Percentiles rank a stretch among this genome's conserved stretches.
Conservation (phyloP, 1,140 invertebrate species). For the Caerostris darwini region DNA sequence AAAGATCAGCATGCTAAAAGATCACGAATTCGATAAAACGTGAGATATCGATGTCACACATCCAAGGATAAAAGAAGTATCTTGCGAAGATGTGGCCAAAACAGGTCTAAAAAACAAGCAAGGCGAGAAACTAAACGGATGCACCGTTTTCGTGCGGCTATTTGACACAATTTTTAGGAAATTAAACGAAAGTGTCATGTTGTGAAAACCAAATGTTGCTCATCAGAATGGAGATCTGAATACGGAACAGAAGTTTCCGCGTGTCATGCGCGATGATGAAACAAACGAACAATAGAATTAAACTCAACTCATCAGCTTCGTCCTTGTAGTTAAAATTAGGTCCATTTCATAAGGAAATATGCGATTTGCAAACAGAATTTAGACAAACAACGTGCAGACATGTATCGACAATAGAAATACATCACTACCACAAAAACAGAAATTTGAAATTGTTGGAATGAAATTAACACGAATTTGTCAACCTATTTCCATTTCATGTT, state of each 20-base stretch:
- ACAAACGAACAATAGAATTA: not conserved
- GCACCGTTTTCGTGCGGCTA: not conserved
- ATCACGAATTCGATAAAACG: too few species aligned
- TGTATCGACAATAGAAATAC: not conserved
- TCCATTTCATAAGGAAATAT: not conserved
- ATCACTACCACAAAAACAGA: too few species aligned
- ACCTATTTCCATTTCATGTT: too few species aligned
- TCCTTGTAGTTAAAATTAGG: not conserved
- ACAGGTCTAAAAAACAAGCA: not conserved
- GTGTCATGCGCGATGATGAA: not conserved
- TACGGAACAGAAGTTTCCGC: not conserved
- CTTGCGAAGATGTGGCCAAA: not conserved
- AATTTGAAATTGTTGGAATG: too few species aligned
- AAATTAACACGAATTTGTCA: too few species aligned
- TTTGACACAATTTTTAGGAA: not conserved
- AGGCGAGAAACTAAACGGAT: not conserved
- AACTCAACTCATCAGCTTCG: not conserved
- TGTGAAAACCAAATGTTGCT: not conserved
- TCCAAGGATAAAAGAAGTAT: too few species aligned
- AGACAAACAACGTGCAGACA: not conserved
- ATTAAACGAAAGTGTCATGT: not conserved
- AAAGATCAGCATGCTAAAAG: too few species aligned
- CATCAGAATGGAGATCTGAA: not conserved
- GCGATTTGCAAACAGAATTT: not conserved
- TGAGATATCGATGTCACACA: too few species aligned